Base-by-base conservation (phyloP, 2,113 vertebrate species). In the Pollachius pollachius region DNA sequence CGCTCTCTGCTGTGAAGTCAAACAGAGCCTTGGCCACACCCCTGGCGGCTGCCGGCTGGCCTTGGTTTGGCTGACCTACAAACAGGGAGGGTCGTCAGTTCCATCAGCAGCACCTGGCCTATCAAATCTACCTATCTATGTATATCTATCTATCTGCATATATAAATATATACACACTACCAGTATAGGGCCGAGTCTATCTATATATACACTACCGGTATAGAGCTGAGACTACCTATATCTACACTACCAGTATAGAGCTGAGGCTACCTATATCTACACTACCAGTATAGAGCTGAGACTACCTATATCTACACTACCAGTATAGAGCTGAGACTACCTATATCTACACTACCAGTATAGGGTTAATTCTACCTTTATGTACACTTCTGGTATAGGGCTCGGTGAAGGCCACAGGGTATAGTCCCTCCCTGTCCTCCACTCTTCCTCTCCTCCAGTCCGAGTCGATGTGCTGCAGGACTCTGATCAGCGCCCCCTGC, bases 391-490 rank as follows among this genome's bases (percentile, higher is more conserved):
- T 94, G 83, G 91, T 79, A 68, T 81, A 90, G 62, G 73, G 71
- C 63, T 90, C 91, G 73, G 97, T 94, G 76, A 96, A 98, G 48
- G 91, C 91, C 0, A 90, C 88, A 0, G 96, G 96, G 84, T 95
- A 96, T 73, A 95, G 93, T 0, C 96, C 96, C 81, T 96, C 95
- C 52, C 84, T 91, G 66, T 89, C 93, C 2, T 91, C 92, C 79
- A 96, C 78, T 57, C 89, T 87, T 62, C 96, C 96, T 82, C 86
- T 92, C 73, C 86, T 94, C 96, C 96, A 97, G 62, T 95, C 91
- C 0, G 84, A 37, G 65, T 97, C 92, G 0, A 97, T 65, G 15
- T 70, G 93, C 70, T 95, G 87, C 0, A 80, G 84, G 68, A 97
- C 91, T 59, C 89, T 88, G 88, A 98, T 95, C 25, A 77, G 86